Percentiles rank a stretch among this genome's conserved stretches.
Conservation (phyloP, 2,888 invertebrate species). For the Hymenopus coronatus region DNA sequence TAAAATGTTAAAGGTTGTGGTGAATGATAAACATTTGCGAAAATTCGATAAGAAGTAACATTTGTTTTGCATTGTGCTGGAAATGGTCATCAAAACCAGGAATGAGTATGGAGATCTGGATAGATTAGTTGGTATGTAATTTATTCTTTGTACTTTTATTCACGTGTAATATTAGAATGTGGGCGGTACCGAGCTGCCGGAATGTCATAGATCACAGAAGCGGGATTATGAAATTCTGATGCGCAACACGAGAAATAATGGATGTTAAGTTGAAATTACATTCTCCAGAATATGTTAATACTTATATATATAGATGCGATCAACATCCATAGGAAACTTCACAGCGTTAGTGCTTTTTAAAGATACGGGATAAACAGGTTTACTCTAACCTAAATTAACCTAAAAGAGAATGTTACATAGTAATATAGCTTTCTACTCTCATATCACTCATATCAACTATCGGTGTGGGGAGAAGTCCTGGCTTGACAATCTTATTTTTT, state of each 20-base stretch:
- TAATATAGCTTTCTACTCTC: no score
- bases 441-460: no score
- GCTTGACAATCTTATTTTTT: neutral
- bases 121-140: constrained; percentile 26
- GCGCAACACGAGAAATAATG: neutral
- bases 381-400: neutral
- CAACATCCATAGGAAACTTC: neutral
- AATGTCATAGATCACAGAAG: neutral
- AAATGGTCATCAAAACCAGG: constrained; percentile 29
- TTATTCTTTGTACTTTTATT: neutral
- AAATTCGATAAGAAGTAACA: neutral
- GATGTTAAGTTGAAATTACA: neutral
- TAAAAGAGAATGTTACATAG: neutral
- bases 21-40: neutral
- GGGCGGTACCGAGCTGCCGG: neutral
- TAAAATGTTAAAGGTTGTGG: neutral
- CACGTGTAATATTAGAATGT: neutral
- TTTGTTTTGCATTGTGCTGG: neutral
- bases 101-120: constrained; percentile 30
- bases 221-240: constrained; percentile 7
- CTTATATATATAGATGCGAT: neutral
- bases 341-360: neutral
- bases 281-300: neutral
- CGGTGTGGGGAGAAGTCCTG: neutral
- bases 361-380: neutral